Base-by-base conservation (phyloP, 2,113 vertebrate species). In the Acanthisitta chloris region DNA sequence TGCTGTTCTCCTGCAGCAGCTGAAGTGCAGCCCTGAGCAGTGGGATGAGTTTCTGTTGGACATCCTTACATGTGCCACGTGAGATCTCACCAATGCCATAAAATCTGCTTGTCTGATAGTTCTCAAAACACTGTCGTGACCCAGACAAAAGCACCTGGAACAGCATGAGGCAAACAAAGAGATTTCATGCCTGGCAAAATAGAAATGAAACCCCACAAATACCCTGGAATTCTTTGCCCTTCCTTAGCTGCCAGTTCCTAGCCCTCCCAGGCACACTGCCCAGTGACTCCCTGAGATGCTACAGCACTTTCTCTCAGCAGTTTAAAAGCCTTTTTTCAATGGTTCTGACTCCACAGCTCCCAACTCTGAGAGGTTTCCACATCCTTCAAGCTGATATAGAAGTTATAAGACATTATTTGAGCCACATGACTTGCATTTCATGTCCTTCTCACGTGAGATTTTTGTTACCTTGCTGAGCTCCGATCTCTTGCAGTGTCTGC, bases 131-230 rank as follows among this genome's bases (percentile, higher is more conserved):
- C 61, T 96, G 97, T 3, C 85, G 86, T 14, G 92, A 93, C 31
- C 98, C 98, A 33, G 97, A 96, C 62, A 97, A 87, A 40, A 98
- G 90, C 17, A 96, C 96, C 99, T 99, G 94, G 20, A 97, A 65
- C 51, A 69, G 80, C 69, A 95, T 36, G 62, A 25, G 61, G 51
- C 31, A 86, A 20, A 57, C 38, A 71, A 49, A 15, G 29, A 8
- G 6, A 3, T 12, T 79, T 40, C 9, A 2, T 6, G 5, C 8
- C 14, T 42, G 6, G n/a, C n/a, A n/a, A n/a, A n/a, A n/a, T n/a
- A n/a, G n/a, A n/a, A n/a, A n/a, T n/a, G n/a, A n/a, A n/a, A n/a
- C n/a, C n/a, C n/a, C n/a, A n/a, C n/a, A 33, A 73, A 3, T 8
- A 34, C n/a, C 49, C 31, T 34, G 49, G 2, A 7, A 4, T 25